phyloP scores from a whole-genome alignment of 2,888 invertebrate genomes.

The Pasiphila rectangulata region DNA sequence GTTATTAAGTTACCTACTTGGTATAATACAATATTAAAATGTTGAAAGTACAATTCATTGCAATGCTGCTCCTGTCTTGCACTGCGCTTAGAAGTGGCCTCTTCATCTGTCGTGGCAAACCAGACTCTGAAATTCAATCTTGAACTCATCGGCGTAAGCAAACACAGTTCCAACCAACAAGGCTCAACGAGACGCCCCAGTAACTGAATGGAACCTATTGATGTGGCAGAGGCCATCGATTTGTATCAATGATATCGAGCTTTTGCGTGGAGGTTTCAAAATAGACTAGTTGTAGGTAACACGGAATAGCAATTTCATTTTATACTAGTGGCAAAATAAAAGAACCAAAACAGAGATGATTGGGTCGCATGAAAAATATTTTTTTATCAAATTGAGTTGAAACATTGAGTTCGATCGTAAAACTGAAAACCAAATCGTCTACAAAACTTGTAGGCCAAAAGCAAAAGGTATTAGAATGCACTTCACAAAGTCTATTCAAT shows the following conservation, averaged over 20 bases:
- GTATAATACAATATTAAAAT: no score
- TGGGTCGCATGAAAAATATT: background rate
- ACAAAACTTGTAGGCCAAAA: no score
- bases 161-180: slow-evolving; percentile 33
- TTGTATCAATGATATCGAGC: slow-evolving; percentile 1
- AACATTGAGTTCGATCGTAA: no score
- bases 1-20: no score
- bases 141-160: slow-evolving; percentile 36
- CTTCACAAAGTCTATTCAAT: slow-evolving; percentile 10
- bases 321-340: background rate
- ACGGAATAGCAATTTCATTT: background rate
- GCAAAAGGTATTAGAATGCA: background rate
- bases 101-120: background rate
- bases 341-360: background rate
- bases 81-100: background rate
- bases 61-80: background rate
- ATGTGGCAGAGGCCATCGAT: slow-evolving; percentile 7
- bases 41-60: no score
- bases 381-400: background rate
- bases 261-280: background rate
- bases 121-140: slow-evolving; percentile 39
- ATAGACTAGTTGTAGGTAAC: no score
- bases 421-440: no score
- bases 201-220: slow-evolving; percentile 18
- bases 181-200: slow-evolving; percentile 27